Conservation (phyloP, 2,888 invertebrate genomes). For the Diachrysia chrysitis region DNA sequence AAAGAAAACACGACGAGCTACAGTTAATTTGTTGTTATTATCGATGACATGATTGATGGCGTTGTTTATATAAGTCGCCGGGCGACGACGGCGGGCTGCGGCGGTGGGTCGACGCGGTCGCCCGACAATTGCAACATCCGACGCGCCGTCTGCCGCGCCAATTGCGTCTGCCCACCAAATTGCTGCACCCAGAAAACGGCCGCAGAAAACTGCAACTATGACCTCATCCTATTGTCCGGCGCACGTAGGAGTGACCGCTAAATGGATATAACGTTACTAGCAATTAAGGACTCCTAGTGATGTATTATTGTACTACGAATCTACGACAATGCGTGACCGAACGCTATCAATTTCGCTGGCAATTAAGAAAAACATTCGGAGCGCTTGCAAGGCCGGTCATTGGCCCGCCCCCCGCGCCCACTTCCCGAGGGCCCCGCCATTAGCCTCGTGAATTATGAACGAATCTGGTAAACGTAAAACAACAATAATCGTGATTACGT, state of each 20-base stretch:
- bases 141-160: conserved; percentile 77
- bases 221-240: conserved; percentile 71
- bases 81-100: conserved; percentile 44
- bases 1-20: conserved; percentile 11
- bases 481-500: conserved; percentile 44
- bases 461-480: conserved; percentile 45
- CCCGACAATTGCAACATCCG: conserved; percentile 81
- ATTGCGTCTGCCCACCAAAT: conserved; percentile 73
- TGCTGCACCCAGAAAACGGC: conserved; percentile 66
- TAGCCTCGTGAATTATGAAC: conserved; percentile 64
- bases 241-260: conserved; percentile 70
- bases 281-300: conserved; percentile 57
- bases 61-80: conserved; percentile 54
- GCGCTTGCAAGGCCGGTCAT: conserved; percentile 79
- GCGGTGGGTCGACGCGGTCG: conserved; percentile 41
- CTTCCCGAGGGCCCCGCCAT: conserved; percentile 66
- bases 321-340: conserved; percentile 73
- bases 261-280: conserved; percentile 51
- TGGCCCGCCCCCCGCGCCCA: conserved; percentile 65
- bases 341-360: conserved; percentile 75
- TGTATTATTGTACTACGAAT: conserved; percentile 53
- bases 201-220: conserved; percentile 76
- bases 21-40: conserved; percentile 34
- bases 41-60: conserved; percentile 47
- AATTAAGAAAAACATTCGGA: conserved; percentile 77